These are phyloP conservation scores for Nothocercus nigrocapillus DNA, from an alignment of 2,113 vertebrate genomes.

Conservation along the genomic window DNA sequence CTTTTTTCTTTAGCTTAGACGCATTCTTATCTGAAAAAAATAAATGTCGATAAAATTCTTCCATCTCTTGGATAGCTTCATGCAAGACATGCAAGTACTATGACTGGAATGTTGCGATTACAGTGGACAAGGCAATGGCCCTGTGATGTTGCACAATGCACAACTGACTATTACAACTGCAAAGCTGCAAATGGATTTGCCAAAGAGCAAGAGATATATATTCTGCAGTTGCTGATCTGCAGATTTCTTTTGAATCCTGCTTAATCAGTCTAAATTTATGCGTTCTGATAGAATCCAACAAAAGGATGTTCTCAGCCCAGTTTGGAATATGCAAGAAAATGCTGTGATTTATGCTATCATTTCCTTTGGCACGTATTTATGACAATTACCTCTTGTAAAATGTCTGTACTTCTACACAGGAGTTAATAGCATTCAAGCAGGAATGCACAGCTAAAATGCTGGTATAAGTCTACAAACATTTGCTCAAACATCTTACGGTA, in stretches of 20 bases:
- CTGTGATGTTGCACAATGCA: not conserved
- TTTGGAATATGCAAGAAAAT: not conserved
- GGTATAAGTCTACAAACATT: fast-evolving
- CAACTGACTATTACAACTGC: not conserved
- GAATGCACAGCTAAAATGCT: not conserved
- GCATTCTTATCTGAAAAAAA: not conserved
- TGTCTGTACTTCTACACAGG: not conserved
- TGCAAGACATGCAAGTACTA: not conserved
- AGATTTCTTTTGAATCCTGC: not conserved
- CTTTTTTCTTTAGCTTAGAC: not conserved
- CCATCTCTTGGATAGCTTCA: not conserved
- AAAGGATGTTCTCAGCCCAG: not conserved
- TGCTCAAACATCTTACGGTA: not conserved
- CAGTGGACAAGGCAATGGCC: fast-evolving
- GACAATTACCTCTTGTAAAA: not conserved
- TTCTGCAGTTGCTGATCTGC: not conserved
- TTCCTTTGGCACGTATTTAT: not conserved
- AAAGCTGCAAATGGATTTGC: not conserved
- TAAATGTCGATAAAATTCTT: not conserved
- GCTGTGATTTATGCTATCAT: not conserved
- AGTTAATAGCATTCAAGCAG: not conserved
- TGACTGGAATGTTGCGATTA: not conserved
- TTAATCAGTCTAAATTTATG: not conserved
- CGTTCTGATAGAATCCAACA: fast-evolving
- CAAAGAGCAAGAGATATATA: not conserved